Base-by-base conservation (phyloP, 2,888 invertebrate species). In the Dermolepida albohirtum region DNA sequence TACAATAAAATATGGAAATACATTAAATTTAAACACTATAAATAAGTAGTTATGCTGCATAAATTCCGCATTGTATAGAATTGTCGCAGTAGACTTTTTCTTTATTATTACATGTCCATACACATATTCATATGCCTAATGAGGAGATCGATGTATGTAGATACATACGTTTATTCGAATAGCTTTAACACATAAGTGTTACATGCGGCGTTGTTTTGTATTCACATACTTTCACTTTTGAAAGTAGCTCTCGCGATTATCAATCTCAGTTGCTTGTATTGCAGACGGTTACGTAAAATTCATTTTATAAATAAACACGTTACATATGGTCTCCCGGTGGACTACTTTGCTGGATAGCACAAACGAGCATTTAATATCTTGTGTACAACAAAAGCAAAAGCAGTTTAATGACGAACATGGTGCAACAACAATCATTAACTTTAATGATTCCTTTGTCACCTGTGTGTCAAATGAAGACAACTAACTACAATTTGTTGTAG, bases 311-410 rank as follows among this genome's bases (percentile, higher is more conserved):
- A 59, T 47, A 59, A 47, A 29, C 29, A 59, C 22, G 47, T 27
- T 47, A 47, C 67, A 66, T 64, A 55, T 64, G 54, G 69, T 69
- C 64, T 63, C 66, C 63, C 29, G 27, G 12, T 49, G 54, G 63
- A 66, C 66, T 50, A 69, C 66, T 41, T 54, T 54, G 40, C 16
- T 40, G 34, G 6, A 14, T 52, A 52, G 7, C 17, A 40, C 34
- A 40, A 54, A 39, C 40, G 8, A 40, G 54, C 17, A 39, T 54
- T 40, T 54, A 39, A 40, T 17, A 34, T 34, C 34, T 34, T 34
- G 34, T 34, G 40, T 17, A 54, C 17, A 12, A 8, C 14, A 16
- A 10, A 40, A 54, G 10, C 11, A 54, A 11, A 39, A 14, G 44
- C 14, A 44, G 6, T 44, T 44, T 44, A 14, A 44, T 14, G 1